Conservation (phyloP, 2,888 invertebrate species). For the Cybosia mesomella region DNA sequence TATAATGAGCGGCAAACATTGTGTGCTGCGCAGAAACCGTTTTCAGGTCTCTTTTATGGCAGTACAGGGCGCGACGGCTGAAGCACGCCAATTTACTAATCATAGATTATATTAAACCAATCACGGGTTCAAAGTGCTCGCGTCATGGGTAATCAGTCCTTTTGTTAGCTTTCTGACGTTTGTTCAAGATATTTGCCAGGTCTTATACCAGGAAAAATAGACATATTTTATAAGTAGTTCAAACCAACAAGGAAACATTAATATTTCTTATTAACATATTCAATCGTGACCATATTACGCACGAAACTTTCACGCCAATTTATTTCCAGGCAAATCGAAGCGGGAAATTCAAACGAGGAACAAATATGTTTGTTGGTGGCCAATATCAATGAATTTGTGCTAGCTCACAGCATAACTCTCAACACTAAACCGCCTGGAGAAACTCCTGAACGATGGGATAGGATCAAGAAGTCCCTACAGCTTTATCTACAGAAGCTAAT, state of each 20-base stretch:
- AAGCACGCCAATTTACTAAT: too few relatives aligned
- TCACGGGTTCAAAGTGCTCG: too few relatives aligned
- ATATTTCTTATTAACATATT: neutral
- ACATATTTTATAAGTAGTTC: neutral
- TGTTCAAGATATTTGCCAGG: too few relatives aligned
- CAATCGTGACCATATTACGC: conserved; percentile 5
- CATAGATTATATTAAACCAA: too few relatives aligned
- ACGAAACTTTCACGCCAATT: conserved; percentile 11
- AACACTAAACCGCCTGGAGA: conserved; percentile 84
- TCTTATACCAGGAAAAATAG: neutral
- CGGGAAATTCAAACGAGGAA: conserved; percentile 68
- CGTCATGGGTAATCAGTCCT: too few relatives aligned
- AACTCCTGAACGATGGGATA: conserved; percentile 83
- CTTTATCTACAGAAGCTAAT: conserved; percentile 80
- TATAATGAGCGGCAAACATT: too few relatives aligned
- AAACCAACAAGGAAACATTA: conserved; percentile 7
- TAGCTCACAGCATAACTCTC: conserved; percentile 83
- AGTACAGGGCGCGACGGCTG: too few relatives aligned
- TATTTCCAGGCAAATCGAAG: conserved; percentile 75
- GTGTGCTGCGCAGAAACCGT: too few relatives aligned
- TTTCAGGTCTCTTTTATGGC: too few relatives aligned
- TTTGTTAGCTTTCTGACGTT: too few relatives aligned
- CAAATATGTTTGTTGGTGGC: conserved; percentile 84
- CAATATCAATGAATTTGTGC: conserved; percentile 86
- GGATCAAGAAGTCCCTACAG: conserved; percentile 80